Conservation (phyloP, 2,113 vertebrate species). For the Gambusia holbrooki region DNA sequence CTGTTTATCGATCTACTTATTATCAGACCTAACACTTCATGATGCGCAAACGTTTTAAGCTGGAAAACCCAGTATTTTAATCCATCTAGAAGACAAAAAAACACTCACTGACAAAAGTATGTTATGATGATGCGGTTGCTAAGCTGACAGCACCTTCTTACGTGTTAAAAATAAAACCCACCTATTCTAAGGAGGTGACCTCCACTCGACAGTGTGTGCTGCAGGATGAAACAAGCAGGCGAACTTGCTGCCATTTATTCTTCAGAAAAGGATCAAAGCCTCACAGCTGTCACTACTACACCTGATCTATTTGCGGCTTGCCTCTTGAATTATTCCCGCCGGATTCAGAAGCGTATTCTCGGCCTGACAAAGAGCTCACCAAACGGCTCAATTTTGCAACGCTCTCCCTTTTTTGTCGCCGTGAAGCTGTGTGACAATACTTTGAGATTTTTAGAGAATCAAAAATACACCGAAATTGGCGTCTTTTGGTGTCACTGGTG, state of each 20-base stretch:
- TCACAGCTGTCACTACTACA: constrained; percentile 32
- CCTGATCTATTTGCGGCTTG: constrained; percentile 61
- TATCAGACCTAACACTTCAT: not conserved
- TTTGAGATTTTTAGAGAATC: not conserved
- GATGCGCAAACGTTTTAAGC: not conserved
- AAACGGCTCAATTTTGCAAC: constrained; percentile 29
- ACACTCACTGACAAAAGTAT: not conserved
- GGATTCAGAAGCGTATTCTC: constrained; percentile 38
- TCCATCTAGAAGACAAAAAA: not conserved
- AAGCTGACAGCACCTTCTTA: not conserved
- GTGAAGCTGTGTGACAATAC: not conserved
- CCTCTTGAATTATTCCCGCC: constrained; percentile 57
- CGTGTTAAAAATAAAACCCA: constrained; percentile 5
- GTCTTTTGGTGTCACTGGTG: not conserved
- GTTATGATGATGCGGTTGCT: not conserved
- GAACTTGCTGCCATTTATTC: constrained; percentile 34
- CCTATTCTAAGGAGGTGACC: constrained; percentile 17
- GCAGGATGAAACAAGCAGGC: constrained; percentile 17
- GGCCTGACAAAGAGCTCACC: constrained; percentile 37
- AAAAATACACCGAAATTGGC: not conserved
- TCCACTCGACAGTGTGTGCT: constrained; percentile 11
- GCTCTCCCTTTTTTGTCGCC: not conserved
- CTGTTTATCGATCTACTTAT: too few relatives aligned
- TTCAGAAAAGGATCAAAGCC: constrained; percentile 56
- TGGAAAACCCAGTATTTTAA: not conserved